These are phyloP conservation scores for Pontoporia blainvillei DNA, from an alignment of 2,113 vertebrate genomes.

Conservation along the genomic window DNA sequence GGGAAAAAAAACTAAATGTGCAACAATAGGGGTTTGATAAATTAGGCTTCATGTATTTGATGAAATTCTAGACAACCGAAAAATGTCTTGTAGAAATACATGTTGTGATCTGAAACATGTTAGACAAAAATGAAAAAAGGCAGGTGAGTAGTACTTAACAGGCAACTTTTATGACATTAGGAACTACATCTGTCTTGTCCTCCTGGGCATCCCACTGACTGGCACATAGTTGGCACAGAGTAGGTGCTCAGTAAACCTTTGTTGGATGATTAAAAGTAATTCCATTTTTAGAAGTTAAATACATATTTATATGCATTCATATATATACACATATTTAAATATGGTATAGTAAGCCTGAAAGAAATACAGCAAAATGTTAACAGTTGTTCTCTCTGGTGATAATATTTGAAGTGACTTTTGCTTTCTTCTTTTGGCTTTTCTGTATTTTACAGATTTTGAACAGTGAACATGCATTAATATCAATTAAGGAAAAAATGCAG, in stretches of 20 bases:
- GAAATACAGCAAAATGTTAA: not conserved
- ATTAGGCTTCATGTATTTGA: not conserved
- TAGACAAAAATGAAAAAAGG: not conserved
- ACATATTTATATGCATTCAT: not conserved
- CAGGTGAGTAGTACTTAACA: not conserved
- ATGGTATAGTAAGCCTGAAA: not conserved
- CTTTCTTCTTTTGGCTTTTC: not conserved
- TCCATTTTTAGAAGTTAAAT: not conserved
- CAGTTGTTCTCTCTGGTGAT: not conserved
- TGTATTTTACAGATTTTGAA: conserved; percentile 14
- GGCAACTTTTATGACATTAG: not conserved
- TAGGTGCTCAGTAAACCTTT: not conserved
- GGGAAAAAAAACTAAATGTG: not conserved
- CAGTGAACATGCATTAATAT: not conserved
- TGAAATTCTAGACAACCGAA: not conserved
- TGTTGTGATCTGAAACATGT: not conserved
- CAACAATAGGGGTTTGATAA: not conserved
- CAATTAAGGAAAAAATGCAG: not conserved
- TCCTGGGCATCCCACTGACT: not conserved
- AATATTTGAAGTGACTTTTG: not conserved
- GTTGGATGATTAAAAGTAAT: not conserved
- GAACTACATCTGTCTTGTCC: not conserved
- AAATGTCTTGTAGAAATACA: not conserved
- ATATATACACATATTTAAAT: not conserved
- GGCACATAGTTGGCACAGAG: not conserved